A percentile compares a stretch with the other conserved stretches of the same genome.
Evolutionary conservation across 2,797 vertebrate species (phyloP).

Genomic region (Toxotes lorentzi): DNA sequence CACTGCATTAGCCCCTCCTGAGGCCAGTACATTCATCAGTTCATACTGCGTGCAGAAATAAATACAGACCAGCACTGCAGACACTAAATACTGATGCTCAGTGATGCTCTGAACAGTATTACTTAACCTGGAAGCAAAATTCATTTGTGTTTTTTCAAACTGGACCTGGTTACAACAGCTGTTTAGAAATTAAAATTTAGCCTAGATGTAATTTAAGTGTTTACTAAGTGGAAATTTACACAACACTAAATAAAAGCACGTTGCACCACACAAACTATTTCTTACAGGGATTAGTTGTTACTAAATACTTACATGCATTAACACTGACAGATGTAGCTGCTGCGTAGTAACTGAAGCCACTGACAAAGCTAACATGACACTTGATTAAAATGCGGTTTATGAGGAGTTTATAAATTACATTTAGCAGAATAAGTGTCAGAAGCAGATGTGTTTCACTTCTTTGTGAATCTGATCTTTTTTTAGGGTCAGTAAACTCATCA

Average conservation of each 20-base stretch:
- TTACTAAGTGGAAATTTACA: background rate
- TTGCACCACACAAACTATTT: too few species aligned
- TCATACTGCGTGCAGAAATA: slow-evolving; percentile 39
- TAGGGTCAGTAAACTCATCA: slow-evolving; percentile 21
- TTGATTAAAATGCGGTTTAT: too few species aligned
- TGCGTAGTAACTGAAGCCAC: background rate
- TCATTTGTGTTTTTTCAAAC: background rate
- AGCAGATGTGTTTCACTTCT: background rate
- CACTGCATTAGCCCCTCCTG: slow-evolving; percentile 28
- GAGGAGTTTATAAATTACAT: too few species aligned
- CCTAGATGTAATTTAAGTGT: background rate
- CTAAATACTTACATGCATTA: too few species aligned
- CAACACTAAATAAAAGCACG: background rate
- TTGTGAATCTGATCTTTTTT: slow-evolving; percentile 12
- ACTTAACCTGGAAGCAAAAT: background rate
- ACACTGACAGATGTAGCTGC: background rate
- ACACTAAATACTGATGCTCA: slow-evolving; percentile 35
- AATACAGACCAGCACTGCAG: slow-evolving; percentile 38
- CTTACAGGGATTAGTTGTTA: too few species aligned
- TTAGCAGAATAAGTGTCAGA: too few species aligned
- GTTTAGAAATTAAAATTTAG: background rate
- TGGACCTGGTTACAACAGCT: background rate
- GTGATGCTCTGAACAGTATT: slow-evolving; percentile 6
- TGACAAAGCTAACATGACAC: too few species aligned
- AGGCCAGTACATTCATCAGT: slow-evolving; percentile 49